A percentile compares a stretch with the other conserved stretches of the same genome.
These are phyloP conservation scores for Eubasilissa regina DNA, from an alignment of 1,140 invertebrate species.

Conservation along the genomic window DNA sequence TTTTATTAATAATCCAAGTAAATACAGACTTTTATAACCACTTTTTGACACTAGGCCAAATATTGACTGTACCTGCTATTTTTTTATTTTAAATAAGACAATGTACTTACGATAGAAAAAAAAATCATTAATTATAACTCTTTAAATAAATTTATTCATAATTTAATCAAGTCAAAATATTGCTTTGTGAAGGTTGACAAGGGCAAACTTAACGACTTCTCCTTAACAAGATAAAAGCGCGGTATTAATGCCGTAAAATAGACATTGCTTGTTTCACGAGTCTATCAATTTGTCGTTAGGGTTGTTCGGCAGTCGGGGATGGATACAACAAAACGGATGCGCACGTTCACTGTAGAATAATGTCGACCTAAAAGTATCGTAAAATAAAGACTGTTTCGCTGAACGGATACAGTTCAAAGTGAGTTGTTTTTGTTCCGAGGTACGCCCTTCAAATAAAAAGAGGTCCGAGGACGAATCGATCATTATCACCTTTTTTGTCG, in stretches of 20 bases:
- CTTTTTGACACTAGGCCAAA: no score
- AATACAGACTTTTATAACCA: no score
- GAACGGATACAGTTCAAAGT: background rate
- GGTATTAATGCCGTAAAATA: constrained; percentile 44
- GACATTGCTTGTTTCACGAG: constrained; percentile 56
- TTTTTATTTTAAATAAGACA: no score
- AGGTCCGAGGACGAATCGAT: constrained; percentile 47
- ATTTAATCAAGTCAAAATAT: no score
- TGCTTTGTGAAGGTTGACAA: no score
- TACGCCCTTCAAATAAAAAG: constrained; percentile 2
- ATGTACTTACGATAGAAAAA: no score
- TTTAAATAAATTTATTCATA: no score
- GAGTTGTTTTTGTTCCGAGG: background rate
- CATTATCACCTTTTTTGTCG: constrained; percentile 54
- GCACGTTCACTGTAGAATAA: background rate
- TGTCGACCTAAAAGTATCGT: constrained; percentile 24
- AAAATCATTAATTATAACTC: no score
- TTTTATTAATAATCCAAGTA: no score
- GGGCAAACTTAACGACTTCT: no score
- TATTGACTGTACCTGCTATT: no score
- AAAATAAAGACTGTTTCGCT: constrained; percentile 26
- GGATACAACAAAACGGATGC: constrained; percentile 12
- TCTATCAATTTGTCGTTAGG: constrained; percentile 59
- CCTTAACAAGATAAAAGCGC: background rate
- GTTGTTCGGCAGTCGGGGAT: constrained; percentile 35